Percentiles rank a stretch among this genome's conserved stretches.
Evolutionary conservation across 2,888 invertebrate species (phyloP).

Genomic region (Encarsia formosa): DNA sequence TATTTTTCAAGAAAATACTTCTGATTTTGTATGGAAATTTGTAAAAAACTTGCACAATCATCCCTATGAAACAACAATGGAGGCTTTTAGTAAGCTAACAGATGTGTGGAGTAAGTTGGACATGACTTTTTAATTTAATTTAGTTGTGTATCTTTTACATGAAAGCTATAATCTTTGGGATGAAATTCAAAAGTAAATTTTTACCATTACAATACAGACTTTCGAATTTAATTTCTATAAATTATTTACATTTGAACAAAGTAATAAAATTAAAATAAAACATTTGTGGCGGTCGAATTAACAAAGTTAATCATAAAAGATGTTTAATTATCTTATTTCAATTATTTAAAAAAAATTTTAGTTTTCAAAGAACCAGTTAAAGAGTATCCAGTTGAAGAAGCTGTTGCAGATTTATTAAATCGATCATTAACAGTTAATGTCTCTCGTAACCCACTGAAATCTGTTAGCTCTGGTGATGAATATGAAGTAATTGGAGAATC

Average conservation of each 20-base stretch:
- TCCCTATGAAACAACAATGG: slow-evolving; percentile 79
- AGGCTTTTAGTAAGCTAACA: slow-evolving; percentile 82
- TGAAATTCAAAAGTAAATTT: too few species aligned
- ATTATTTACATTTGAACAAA: too few species aligned
- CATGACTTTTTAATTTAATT: neutral
- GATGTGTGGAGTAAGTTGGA: slow-evolving; percentile 64
- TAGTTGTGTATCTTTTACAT: slow-evolving; percentile 1
- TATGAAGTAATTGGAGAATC: slow-evolving; percentile 67
- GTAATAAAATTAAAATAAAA: too few species aligned
- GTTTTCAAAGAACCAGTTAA: slow-evolving; percentile 64
- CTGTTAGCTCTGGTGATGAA: slow-evolving; percentile 59
- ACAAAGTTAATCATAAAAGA: too few species aligned
- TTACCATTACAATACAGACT: too few species aligned
- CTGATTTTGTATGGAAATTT: slow-evolving; percentile 65
- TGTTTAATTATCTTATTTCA: too few species aligned
- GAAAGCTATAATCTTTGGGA: too few species aligned
- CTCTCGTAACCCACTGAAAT: slow-evolving; percentile 35
- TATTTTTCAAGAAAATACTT: slow-evolving; percentile 69
- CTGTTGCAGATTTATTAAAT: slow-evolving; percentile 61
- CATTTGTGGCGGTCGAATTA: too few species aligned
- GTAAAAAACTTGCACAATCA: slow-evolving; percentile 60
- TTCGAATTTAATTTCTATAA: too few species aligned
- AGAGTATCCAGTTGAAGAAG: slow-evolving; percentile 60
- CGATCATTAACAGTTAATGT: slow-evolving; percentile 45
- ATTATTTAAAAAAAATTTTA: slow-evolving; percentile 34